Percentiles rank a stretch among this genome's conserved stretches.
phyloP scores from a whole-genome alignment of 2,113 vertebrate genomes.

The Lampris incognitus region DNA sequence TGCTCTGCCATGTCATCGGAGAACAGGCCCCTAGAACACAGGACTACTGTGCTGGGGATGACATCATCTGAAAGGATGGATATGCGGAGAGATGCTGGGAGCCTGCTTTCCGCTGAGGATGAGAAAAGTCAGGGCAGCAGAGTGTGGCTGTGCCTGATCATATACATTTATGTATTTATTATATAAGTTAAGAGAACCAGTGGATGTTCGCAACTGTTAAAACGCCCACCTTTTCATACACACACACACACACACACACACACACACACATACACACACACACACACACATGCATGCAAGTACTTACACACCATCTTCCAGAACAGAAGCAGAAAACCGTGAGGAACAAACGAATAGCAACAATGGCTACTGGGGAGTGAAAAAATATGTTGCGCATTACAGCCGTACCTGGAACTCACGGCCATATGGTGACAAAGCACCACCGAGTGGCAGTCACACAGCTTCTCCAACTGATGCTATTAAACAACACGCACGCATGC shows the following conservation, averaged over 20 bases:
- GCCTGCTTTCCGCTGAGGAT: neutral
- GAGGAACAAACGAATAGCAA: neutral
- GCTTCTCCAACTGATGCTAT: slow-evolving; percentile 66
- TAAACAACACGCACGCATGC: slow-evolving; percentile 56
- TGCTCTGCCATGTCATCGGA: slow-evolving; percentile 10
- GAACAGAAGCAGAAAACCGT: too few relatives aligned
- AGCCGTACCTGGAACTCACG: slow-evolving; percentile 31
- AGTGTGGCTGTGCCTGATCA: neutral
- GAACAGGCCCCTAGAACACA: neutral
- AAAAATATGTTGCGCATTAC: neutral
- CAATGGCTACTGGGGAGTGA: neutral
- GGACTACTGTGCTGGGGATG: slow-evolving; percentile 5
- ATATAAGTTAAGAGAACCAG: neutral
- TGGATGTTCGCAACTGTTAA: too few relatives aligned
- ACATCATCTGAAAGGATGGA: slow-evolving; percentile 8
- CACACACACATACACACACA: neutral
- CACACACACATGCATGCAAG: neutral
- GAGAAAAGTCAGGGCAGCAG: neutral
- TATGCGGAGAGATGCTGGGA: neutral
- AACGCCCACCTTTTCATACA: neutral
- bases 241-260: neutral
- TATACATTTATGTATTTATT: neutral
- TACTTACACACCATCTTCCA: too few relatives aligned
- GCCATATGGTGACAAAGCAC: slow-evolving; percentile 44
- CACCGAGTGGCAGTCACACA: slow-evolving; percentile 62